Evolutionary conservation across 1,140 invertebrate species (phyloP).

Genomic region (Doryteuthis pealeii): DNA sequence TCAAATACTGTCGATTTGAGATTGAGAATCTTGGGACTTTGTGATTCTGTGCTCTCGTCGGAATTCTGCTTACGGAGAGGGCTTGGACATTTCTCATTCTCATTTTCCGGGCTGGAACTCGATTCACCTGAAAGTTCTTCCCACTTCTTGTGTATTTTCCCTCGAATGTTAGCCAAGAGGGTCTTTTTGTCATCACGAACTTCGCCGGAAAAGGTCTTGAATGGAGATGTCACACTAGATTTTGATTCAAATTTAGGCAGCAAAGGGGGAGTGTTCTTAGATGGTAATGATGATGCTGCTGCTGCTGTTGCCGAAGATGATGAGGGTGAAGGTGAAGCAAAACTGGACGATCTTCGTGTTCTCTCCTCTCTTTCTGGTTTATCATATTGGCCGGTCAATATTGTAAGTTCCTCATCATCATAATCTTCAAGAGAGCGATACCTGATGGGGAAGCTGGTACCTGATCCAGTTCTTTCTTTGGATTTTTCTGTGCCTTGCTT

Average conservation of each 20-base stretch:
- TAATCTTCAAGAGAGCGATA: constrained; percentile 50
- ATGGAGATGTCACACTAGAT: neutral
- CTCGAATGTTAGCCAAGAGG: constrained; percentile 33
- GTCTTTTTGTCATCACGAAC: constrained; percentile 14
- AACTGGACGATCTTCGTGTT: neutral
- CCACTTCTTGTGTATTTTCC: constrained; percentile 41
- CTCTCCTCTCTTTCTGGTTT: constrained; percentile 21
- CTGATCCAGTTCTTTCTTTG: constrained; percentile 3
- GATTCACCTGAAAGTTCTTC: constrained; percentile 46
- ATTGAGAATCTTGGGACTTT: neutral
- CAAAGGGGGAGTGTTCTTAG: neutral
- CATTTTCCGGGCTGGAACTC: constrained; percentile 34
- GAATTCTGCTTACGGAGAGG: constrained; percentile 5
- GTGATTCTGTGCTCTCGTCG: neutral
- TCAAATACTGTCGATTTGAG: neutral
- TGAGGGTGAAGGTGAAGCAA: neutral
- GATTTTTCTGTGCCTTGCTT: constrained; percentile 20
- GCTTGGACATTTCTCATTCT: constrained; percentile 19
- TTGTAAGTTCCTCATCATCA: constrained; percentile 46
- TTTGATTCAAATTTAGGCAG: neutral
- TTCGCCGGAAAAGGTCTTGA: neutral
- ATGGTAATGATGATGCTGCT: neutral
- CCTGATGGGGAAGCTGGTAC: constrained; percentile 35
- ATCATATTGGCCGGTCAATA: constrained; percentile 42
- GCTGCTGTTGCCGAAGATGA: neutral